Evolutionary conservation across 2,113 vertebrate genomes (phyloP).

Genomic region (Alectura lathami): DNA sequence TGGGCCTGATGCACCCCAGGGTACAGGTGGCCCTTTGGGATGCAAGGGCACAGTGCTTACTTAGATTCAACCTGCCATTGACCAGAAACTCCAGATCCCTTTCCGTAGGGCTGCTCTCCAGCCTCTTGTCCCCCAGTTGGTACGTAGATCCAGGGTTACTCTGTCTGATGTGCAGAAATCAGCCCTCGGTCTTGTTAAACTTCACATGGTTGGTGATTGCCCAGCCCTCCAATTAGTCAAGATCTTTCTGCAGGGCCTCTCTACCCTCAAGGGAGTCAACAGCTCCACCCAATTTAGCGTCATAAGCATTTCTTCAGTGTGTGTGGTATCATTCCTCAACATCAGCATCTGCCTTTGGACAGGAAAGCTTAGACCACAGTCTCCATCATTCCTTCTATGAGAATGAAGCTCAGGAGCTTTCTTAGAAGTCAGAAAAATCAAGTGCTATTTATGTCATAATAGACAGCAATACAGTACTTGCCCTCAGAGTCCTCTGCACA

Average conservation of each 20-base stretch:
- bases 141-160: too few species aligned
- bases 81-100: not conserved
- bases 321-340: not conserved
- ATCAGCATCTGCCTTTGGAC: not conserved
- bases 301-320: too few species aligned
- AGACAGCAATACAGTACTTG: not conserved
- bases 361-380: not conserved
- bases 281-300: too few species aligned
- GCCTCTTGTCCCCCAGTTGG: too few species aligned
- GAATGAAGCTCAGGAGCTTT: not conserved
- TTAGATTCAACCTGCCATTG: not conserved
- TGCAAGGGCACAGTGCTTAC: not conserved
- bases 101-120: not conserved
- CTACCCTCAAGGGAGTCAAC: too few species aligned
- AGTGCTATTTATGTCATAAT: not conserved
- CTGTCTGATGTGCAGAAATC: too few species aligned
- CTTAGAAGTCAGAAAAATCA: not conserved
- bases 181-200: too few species aligned
- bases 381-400: not conserved
- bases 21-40: not conserved
- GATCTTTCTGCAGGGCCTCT: too few species aligned
- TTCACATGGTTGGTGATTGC: too few species aligned
- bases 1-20: not conserved
- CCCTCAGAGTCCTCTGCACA: not conserved
- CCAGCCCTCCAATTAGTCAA: too few species aligned